Evolutionary conservation across 2,797 vertebrate species (phyloP), one percentile per base, ranked within the genome.

Genomic region (Pipistrellus pygmaeus): DNA sequence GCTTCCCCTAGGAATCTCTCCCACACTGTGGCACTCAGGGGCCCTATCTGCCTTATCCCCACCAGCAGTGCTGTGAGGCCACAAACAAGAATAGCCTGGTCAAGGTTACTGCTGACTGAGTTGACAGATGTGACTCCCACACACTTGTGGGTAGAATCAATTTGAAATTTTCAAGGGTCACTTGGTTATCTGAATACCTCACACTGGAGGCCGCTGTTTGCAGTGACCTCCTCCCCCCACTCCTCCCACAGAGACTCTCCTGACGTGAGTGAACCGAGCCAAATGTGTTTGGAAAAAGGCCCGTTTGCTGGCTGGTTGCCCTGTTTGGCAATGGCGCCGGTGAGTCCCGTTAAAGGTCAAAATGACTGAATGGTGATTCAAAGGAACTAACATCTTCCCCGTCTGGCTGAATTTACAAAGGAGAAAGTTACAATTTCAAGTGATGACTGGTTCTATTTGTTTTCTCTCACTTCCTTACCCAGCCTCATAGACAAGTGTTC

Each of bases 341-440:
- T 15, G 44, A 84, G n/a, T 38, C n/a, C 20, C 6, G 1, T 15
- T 90, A 71, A 81, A 48, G 62, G 51, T 73, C 73, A 96, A 76
- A 91, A 6, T 77, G 68, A 60, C 55, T 80, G 38, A 38, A 84
- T 0, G 18, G 30, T 66, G 80, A 73, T 62, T 88, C 62, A 66
- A 35, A 93, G 44, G 14, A 10, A 77, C 27, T 46, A 62, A 9
- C 41, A 53, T 78, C 48, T 73, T 93, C 8, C 46, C 60, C 60
- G 14, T 23, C 5, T 82, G 46, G 46, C 78, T 88, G 92, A 77
- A 55, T 57, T 44, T 60, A 88, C 30, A 82, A 41, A 87, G 38
- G 88, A 93, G 48, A 73, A 94, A 84, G 71, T 44, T 66, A 21
- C 11, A 75, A 51, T 82, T 91, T 84, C 38, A 55, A 85, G 25